Evolutionary conservation across 1,140 invertebrate genomes (phyloP).

Genomic region (Drosophila pectinifera): DNA sequence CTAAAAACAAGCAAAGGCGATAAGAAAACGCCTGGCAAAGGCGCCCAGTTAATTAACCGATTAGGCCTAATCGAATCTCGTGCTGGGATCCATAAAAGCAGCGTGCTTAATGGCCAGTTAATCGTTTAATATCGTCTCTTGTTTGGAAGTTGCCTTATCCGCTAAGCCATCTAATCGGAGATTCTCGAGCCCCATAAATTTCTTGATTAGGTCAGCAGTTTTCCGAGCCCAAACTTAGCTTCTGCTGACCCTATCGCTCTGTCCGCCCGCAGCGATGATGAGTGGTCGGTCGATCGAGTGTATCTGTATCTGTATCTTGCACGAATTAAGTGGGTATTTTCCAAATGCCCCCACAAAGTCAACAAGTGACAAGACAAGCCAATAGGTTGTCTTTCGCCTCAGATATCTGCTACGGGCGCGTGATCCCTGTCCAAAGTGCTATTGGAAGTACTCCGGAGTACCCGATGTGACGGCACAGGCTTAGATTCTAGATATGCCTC

Average conservation of each 20-base stretch:
- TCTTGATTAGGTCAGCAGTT: constrained; percentile 43
- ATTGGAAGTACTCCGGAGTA: constrained; percentile 21
- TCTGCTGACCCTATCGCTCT: constrained; percentile 39
- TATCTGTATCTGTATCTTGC: constrained; percentile 38
- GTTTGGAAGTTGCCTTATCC: constrained; percentile 25
- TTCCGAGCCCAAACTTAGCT: constrained; percentile 18
- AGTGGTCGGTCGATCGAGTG: constrained; percentile 9
- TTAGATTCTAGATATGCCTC: constrained; percentile 23
- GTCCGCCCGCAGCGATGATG: constrained; percentile 25
- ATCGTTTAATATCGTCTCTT: constrained; percentile 59
- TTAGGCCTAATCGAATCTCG: constrained; percentile 50
- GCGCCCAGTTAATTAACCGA: constrained; percentile 41
- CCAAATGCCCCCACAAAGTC: constrained; percentile 38
- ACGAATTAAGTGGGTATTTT: constrained; percentile 48
- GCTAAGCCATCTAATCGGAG: constrained; percentile 33
- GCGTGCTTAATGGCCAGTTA: constrained; percentile 55
- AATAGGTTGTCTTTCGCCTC: constrained; percentile 35
- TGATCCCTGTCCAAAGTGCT: constrained; percentile 35
- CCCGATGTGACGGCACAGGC: constrained; percentile 45
- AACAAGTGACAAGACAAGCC: constrained; percentile 25
- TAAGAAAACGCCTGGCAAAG: constrained; percentile 11
- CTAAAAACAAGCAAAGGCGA: constrained; percentile 6
- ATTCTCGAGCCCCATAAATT: constrained; percentile 31
- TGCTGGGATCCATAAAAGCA: constrained; percentile 24
- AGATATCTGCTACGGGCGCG: constrained; percentile 35